Base-by-base conservation (phyloP, 1,140 invertebrate genomes). In the Eurosta solidaginis region DNA sequence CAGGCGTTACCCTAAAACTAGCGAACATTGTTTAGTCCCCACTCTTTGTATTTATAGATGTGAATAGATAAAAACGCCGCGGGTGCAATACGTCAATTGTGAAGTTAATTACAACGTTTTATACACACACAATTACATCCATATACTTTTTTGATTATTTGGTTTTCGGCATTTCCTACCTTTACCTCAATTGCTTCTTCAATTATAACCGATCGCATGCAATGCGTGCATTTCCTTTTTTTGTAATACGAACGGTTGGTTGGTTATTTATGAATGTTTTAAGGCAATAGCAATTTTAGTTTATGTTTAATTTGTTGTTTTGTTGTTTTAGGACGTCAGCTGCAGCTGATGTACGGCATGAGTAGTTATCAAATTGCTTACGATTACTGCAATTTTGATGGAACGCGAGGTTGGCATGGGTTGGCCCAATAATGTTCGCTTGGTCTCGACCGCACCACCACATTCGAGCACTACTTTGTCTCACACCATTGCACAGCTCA, bases 341-440 rank as follows among this genome's bases (percentile, higher is more conserved):
- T 22, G 27, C 73, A 47, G 73, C 22, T 74, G 10, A 45, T 74
- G 73, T 74, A 45, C 40, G 73, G 73, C 73, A 27, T 74, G 42
- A 74, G 42, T 47, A 74, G 42, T 74, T 74, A 45, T 42, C 73
- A 47, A 74, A 74, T 74, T 74, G 44, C 44, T 33, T 74, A 45
- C 73, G 73, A 74, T 74, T 74, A 47, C 44, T 74, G 73, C 73
- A 74, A 74, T 74, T 74, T 74, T 74, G 14, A 74, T 74, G 44
- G 29, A 47, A 45, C 29, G n/a, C 9, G 3, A 36, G 29, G 27
- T 68, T 68, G 59, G 59, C 14, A 68, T 68, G 59, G 59, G 29
- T 68, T 40, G 33, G 59, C 29, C 33, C 29, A 68, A n/a, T n/a
- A n/a, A 17, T 36, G 33, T 33, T 36, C 14, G 25, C 20, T 52